Conservation (phyloP, 64 coral and sea anemone species). For the Dendronephthya gigantea region DNA sequence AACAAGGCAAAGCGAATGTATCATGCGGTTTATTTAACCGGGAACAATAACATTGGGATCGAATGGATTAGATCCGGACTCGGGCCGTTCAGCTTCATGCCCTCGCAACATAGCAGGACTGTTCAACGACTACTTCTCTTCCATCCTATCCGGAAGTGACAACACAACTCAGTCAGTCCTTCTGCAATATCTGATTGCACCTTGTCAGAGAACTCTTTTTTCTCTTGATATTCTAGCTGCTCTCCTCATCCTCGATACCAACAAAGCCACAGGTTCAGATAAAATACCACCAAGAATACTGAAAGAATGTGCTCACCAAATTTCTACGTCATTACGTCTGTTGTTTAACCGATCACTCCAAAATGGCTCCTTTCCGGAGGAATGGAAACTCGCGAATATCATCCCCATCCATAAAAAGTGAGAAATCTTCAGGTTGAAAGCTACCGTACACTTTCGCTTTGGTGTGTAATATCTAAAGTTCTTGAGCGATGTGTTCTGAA, state of each 20-base stretch:
- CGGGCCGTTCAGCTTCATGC: slow-evolving; percentile 9
- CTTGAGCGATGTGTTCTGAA: slow-evolving; percentile 33
- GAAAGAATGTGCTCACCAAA: slow-evolving; percentile 50
- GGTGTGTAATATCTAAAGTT: slow-evolving; percentile 26
- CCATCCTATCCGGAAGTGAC: slow-evolving; percentile 5
- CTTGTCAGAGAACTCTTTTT: neutral
- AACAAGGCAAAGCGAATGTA: no score
- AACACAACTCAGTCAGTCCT: neutral
- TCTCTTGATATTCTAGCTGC: slow-evolving; percentile 24
- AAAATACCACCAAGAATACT: slow-evolving; percentile 38
- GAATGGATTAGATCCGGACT: neutral
- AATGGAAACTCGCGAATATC: slow-evolving; percentile 32
- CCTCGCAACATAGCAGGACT: slow-evolving; percentile 25
- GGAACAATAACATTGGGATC: slow-evolving; percentile 12
- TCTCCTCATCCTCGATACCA: slow-evolving; percentile 35
- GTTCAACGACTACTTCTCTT: slow-evolving; percentile 52
- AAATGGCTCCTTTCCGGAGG: slow-evolving; percentile 15
- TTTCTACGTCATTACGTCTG: slow-evolving; percentile 29
- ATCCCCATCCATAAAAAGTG: slow-evolving; percentile 30
- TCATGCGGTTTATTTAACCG: no score
- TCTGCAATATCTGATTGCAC: no score
- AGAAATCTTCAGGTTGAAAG: slow-evolving; percentile 25
- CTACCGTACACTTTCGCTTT: slow-evolving; percentile 36
- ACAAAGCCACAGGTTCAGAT: slow-evolving; percentile 50
- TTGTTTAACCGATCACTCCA: slow-evolving; percentile 30